Evolutionary conservation across 2,797 vertebrate species (phyloP), one percentile per base, ranked within the genome.

Genomic region (Amazona finschi): DNA sequence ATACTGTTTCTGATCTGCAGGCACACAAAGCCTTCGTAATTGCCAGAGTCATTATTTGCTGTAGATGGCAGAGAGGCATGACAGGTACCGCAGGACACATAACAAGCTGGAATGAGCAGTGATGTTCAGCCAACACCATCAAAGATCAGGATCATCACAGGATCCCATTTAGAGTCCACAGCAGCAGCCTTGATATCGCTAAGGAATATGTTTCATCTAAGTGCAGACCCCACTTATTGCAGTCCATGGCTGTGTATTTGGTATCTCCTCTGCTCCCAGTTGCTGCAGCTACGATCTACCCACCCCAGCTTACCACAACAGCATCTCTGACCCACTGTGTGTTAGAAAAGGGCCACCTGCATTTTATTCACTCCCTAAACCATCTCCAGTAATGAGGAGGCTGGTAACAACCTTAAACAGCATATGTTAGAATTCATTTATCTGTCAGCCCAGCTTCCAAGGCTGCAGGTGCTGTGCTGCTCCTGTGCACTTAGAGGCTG

Each of bases 121-220:
- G 93, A 84, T 96, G 69, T 94, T 96, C 96, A 94, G 93, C 93
- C 91, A 84, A 79, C 67, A 74, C 55, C 87, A 91, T 95, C 92
- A 94, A 94, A 97, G 92, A 91, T 85, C 0, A 22, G 79, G 71
- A 77, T 96, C 71, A 90, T 95, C 64, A 85, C 65, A 90, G 93
- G 67, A 82, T 90, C 80, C 67, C 85, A 93, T 95, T 97, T 93
- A 90, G 62, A 91, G 92, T 39, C 80, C 89, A 76, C 71, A 93
- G 84, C 83, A 93, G 85, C 89, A 88, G 85, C 79, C 93, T 79
- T 75, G 83, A 57, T 84, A 93, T 50, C 65, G 12, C 95, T 81
- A 71, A 91, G 92, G 87, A 93, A 80, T 89, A 92, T 13, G 16
- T 94, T 94, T 96, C 85, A 86, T 94, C 85, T 93, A 62, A 83